A percentile compares a stretch with the other conserved stretches of the same genome.
phyloP scores from a whole-genome alignment of 2,888 invertebrate species.

The Gastracanthus pulcherrimus region DNA sequence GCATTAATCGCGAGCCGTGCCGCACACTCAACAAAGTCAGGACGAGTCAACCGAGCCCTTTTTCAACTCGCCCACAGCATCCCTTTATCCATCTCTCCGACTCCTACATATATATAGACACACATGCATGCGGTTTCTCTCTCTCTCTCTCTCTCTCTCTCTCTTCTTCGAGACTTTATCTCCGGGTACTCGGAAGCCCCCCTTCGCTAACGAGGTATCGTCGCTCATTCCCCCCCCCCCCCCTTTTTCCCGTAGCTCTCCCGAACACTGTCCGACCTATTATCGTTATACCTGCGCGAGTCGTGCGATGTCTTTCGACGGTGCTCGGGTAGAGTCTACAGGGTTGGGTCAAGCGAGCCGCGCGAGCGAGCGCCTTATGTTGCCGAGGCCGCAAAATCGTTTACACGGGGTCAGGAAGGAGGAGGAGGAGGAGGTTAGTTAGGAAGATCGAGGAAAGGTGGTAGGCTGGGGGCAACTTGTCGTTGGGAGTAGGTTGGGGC shows the following conservation, averaged over 20 bases:
- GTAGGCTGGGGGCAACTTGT: too few relatives aligned
- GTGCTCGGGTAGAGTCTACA: too few relatives aligned
- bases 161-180: not conserved
- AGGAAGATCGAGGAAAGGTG: not conserved
- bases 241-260: too few relatives aligned
- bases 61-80: constrained; percentile 33
- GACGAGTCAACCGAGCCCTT: constrained; percentile 40
- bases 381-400: constrained; percentile 7
- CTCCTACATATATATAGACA: too few relatives aligned
- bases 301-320: too few relatives aligned
- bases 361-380: not conserved
- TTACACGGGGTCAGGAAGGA: not conserved
- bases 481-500: too few relatives aligned
- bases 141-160: not conserved
- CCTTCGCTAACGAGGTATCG: constrained; percentile 42
- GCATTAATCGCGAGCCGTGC: constrained; percentile 41
- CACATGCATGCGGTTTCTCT: too few relatives aligned
- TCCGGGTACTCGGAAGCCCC: not conserved
- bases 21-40: constrained; percentile 55
- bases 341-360: not conserved
- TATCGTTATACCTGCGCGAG: constrained; percentile 37
- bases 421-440: not conserved
- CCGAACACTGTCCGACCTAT: too few relatives aligned
- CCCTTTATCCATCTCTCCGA: too few relatives aligned
- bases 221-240: constrained; percentile 29